Conservation (phyloP, 2,888 invertebrate genomes). For the Tipula vernalis region DNA sequence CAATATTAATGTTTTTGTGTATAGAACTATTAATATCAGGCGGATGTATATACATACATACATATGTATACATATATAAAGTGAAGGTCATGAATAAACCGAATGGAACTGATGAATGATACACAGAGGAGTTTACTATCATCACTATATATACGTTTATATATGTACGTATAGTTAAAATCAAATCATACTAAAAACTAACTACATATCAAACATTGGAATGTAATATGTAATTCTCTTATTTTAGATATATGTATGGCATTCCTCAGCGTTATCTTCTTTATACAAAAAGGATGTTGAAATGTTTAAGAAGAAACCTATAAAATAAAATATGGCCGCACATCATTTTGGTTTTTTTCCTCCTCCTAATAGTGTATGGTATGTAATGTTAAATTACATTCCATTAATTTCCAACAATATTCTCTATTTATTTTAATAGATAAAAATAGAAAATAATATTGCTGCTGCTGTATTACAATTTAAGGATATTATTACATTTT, state of each 20-base stretch:
- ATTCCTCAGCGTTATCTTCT: background rate
- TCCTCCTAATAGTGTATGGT: background rate
- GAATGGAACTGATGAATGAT: background rate
- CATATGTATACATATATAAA: background rate
- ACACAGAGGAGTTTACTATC: background rate
- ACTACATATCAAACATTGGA: background rate
- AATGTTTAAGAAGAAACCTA: background rate
- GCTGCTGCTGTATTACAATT: background rate
- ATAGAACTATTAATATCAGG: background rate
- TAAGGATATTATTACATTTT: conserved; percentile 4
- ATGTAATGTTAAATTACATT: background rate
- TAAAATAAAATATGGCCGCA: background rate
- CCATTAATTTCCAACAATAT: conserved; percentile 4
- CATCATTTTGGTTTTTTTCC: background rate
- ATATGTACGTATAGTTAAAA: background rate
- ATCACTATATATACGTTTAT: background rate
- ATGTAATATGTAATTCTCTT: background rate
- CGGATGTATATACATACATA: background rate
- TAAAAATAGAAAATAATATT: conserved; percentile 4
- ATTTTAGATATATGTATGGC: background rate
- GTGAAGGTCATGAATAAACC: background rate
- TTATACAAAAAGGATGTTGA: background rate
- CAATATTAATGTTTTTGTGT: background rate
- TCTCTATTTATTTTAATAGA: conserved; percentile 4
- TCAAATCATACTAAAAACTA: background rate